Evolutionary conservation across 2,113 vertebrate genomes (phyloP), one percentile per base, ranked within the genome.

Genomic region (Pitta sordida): DNA sequence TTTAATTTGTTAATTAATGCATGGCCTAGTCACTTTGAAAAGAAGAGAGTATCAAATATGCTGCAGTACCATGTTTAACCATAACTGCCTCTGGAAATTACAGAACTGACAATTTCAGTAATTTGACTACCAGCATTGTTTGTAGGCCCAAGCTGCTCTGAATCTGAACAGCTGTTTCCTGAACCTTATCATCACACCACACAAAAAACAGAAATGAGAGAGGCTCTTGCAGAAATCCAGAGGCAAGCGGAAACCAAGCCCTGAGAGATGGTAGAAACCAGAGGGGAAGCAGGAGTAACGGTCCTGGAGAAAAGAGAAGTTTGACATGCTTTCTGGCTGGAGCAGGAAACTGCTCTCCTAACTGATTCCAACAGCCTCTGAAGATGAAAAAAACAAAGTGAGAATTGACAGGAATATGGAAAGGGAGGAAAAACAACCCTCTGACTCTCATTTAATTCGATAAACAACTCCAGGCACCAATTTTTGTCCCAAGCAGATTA

Each of bases 111-210:
- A 49, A 17, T 67, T 83, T 69, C 22, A 84, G 27, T 71, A 41
- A 55, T 29, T 39, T 46, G 44, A 78, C 68, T 88, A 48, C 27
- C 36, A 87, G 26, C 17, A 7, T 26, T 39, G 13, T 77, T 73
- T 88, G 75, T 14, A 46, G 59, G 67, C 46, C 70, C 85, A 67
- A 83, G 29, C 26, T 53, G 27, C 27, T 95, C 64, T 70, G 65
- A 87, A 96, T 71, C 55, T 39, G 49, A 88, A 63, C 91, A 73
- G 63, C 69, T 92, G 79, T 58, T 88, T 93, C 79, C 83, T 96
- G 62, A 75, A 27, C 29, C 34, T 95, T 71, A 69, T 70, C 74
- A 55, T 53, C 3, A 0, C n/a, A 64, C 11, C n/a, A 56, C 30
- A 76, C 32, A n/a, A 22, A 34, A 79, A 75, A 93, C 46, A 87